phyloP scores from a whole-genome alignment of 1,140 invertebrate genomes.

The Orussus abietinus region DNA sequence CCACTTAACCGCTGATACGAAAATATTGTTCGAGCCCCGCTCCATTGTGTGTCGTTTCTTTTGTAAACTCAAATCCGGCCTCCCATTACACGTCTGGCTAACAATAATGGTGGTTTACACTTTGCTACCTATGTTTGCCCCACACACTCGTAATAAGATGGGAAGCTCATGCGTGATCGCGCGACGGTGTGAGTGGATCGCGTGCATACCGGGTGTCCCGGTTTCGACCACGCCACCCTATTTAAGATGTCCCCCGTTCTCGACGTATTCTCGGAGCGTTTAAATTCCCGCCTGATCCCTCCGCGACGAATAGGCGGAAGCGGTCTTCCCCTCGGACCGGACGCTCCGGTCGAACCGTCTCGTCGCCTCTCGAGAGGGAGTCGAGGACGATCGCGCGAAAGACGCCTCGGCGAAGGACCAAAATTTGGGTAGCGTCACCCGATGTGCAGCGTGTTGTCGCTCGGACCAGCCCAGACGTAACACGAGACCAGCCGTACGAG shows the following conservation, averaged over 20 bases:
- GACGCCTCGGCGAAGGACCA: too few relatives aligned
- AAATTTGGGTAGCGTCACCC: slow-evolving; percentile 27
- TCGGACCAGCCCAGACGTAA: slow-evolving; percentile 32
- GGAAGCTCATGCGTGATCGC: slow-evolving; percentile 6
- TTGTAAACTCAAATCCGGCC: slow-evolving; percentile 19
- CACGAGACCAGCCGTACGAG: slow-evolving; percentile 27
- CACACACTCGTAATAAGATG: slow-evolving; percentile 29
- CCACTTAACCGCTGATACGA: slow-evolving; percentile 15
- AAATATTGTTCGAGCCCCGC: slow-evolving; percentile 15
- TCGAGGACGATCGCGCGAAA: too few relatives aligned
- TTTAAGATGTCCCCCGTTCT: too few relatives aligned
- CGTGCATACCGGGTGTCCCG: slow-evolving; percentile 24
- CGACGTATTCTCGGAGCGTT: too few relatives aligned
- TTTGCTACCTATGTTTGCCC: slow-evolving; percentile 40
- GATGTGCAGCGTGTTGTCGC: slow-evolving; percentile 23
- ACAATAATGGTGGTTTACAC: slow-evolving; percentile 46
- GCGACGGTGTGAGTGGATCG: slow-evolving; percentile 13
- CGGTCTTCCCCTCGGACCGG: too few relatives aligned
- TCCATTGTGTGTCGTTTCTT: slow-evolving; percentile 23
- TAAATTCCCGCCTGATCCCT: too few relatives aligned
- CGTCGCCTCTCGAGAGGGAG: too few relatives aligned
- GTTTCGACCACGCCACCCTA: too few relatives aligned
- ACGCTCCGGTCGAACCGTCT: too few relatives aligned
- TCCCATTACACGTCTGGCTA: slow-evolving; percentile 31
- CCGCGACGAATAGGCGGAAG: too few relatives aligned